A percentile compares a stretch with the other conserved stretches of the same genome.
These are phyloP conservation scores for Excalfactoria chinensis DNA, from an alignment of 2,113 vertebrate genomes.

Conservation along the genomic window DNA sequence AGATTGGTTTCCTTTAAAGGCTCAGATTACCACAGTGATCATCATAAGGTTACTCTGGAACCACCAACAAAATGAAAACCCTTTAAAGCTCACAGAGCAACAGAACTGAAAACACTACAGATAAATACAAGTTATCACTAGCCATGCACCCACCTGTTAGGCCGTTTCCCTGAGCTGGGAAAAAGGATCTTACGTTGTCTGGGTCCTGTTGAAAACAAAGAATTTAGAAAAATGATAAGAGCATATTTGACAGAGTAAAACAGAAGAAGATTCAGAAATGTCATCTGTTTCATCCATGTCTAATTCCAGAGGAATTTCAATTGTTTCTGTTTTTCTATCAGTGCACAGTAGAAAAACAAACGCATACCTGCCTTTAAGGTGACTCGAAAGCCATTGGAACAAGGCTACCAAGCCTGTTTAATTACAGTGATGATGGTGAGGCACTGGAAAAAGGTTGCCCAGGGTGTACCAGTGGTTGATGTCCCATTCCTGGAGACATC, in stretches of 20 bases:
- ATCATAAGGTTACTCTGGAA: neutral
- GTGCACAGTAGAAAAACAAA: neutral
- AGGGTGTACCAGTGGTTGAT: too few relatives aligned
- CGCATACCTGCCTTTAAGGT: neutral
- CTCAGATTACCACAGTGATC: neutral
- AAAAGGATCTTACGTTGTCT: too few relatives aligned
- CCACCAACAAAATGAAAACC: neutral
- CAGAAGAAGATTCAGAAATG: neutral
- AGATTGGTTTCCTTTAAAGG: neutral
- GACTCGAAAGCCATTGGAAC: neutral
- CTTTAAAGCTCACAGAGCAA: neutral
- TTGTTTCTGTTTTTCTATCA: neutral
- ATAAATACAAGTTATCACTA: neutral
- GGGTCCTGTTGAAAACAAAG: constrained; percentile 75
- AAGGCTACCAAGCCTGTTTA: neutral
- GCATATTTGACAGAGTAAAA: neutral
- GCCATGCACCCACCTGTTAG: constrained; percentile 80
- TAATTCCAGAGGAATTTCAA: neutral
- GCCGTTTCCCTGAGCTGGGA: constrained; percentile 74
- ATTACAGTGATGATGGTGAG: neutral
- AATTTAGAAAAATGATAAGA: neutral
- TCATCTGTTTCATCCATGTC: rapidly evolving
- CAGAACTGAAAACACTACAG: neutral
- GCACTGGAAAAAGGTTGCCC: too few relatives aligned
- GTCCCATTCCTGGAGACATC: too few relatives aligned